These are phyloP conservation scores for Rhodeus uyekii DNA, from an alignment of 2,797 vertebrate species.

Conservation along the genomic window DNA sequence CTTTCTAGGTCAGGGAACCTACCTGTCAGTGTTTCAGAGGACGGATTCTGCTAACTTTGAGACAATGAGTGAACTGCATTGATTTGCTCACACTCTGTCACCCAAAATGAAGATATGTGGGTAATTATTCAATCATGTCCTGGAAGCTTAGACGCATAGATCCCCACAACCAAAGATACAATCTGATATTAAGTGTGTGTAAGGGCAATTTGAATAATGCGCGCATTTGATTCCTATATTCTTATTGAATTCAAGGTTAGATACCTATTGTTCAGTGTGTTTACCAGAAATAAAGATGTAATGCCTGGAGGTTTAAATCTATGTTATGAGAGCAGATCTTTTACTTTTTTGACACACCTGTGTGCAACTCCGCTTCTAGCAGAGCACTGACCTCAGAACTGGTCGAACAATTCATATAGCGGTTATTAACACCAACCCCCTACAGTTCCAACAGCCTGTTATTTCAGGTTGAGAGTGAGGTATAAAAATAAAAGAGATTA, in stretches of 20 bases:
- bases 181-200: not conserved
- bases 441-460: constrained; percentile 31
- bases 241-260: constrained; percentile 17
- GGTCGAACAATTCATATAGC: not conserved
- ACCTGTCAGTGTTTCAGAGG: constrained; percentile 38
- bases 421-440: constrained; percentile 24
- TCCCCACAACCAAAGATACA: not conserved
- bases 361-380: constrained; percentile 5
- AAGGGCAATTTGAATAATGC: not conserved
- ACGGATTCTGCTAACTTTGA: constrained; percentile 32
- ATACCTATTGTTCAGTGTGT: constrained; percentile 32
- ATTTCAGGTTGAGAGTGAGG: not conserved
- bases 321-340: constrained; percentile 19
- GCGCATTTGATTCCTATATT: constrained; percentile 11
- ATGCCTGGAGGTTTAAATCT: constrained; percentile 25
- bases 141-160: not conserved
- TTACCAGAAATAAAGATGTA: constrained; percentile 20
- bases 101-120: not conserved
- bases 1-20: constrained; percentile 51
- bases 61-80: constrained; percentile 1
- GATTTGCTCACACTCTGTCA: constrained; percentile 7
- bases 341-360: constrained; percentile 9
- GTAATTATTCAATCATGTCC: not conserved
- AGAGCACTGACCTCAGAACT: constrained; percentile 36
- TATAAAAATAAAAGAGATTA: not conserved